Evolutionary conservation across 2,888 invertebrate genomes (phyloP).

Genomic region (Erebia ligea): DNA sequence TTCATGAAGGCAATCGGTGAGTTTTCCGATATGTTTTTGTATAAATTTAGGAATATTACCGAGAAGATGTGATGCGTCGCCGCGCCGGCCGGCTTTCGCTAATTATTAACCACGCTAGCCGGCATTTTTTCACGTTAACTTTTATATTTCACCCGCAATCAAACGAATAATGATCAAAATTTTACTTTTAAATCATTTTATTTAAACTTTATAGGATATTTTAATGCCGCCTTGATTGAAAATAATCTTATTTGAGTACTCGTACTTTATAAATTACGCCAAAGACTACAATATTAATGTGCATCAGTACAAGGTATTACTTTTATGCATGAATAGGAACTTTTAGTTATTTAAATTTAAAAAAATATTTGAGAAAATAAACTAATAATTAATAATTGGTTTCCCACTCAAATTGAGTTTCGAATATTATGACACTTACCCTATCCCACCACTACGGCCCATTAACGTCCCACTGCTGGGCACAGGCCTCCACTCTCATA

Average conservation of each 20-base stretch:
- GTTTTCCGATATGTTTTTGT: slow-evolving; percentile 56
- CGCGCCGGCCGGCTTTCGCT: slow-evolving; percentile 58
- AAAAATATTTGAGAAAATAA: too few relatives aligned
- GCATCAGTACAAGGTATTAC: too few relatives aligned
- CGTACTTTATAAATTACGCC: not conserved
- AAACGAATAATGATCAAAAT: not conserved
- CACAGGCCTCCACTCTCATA: too few relatives aligned
- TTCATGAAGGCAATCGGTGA: slow-evolving; percentile 94
- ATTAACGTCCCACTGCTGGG: too few relatives aligned
- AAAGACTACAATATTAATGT: too few relatives aligned
- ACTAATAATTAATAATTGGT: too few relatives aligned
- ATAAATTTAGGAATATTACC: slow-evolving; percentile 45
- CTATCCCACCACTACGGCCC: too few relatives aligned
- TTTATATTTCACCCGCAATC: slow-evolving; percentile 24
- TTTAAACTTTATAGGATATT: not conserved
- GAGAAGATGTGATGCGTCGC: slow-evolving; percentile 46
- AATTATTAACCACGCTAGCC: slow-evolving; percentile 41
- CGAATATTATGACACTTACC: too few relatives aligned
- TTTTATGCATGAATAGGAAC: too few relatives aligned
- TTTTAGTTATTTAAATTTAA: too few relatives aligned
- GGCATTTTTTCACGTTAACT: slow-evolving; percentile 32
- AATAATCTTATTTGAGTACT: not conserved
- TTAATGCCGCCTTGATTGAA: not conserved
- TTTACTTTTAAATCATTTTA: not conserved
- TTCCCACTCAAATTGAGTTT: too few relatives aligned